Evolutionary conservation across 1,140 invertebrate genomes (phyloP), one percentile per base, ranked within the genome.

Genomic region (Brachionus asplanchnoidis): DNA sequence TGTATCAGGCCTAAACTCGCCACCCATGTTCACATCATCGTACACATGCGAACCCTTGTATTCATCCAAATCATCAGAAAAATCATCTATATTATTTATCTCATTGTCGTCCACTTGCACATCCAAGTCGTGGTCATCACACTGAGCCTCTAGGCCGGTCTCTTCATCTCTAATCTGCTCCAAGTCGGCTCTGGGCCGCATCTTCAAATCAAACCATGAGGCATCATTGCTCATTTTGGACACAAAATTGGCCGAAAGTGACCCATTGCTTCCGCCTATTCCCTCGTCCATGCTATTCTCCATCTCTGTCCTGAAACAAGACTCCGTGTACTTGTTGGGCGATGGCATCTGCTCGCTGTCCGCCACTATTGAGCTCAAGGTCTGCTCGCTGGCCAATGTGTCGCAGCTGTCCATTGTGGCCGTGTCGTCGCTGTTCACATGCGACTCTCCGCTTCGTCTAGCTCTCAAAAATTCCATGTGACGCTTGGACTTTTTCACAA

Each of bases 41-140:
- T 40, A 44, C n/a, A n/a, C 32, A 73, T 42, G 36, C 36, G 20
- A 11, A 17, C 17, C 20, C 68, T 60, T 60, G 28, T 80, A 36
- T 2, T 82, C 79, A 14, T 82, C 26, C 11, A 65, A 60, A 68
- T 82, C 60, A 68, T 68, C 65, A 12, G 32, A 44, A 44, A 65
- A 53, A 46, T 82, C 79, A 23, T 65, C 79, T 0, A 82, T 44
- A 40, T 60, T 68, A 8, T 82, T 82, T 82, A 82, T 82, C 26
- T 82, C 79, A 65, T 82, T 82, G 23, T 65, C 79, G 6, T 82
- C 79, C 11, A 82, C 42, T 9, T 82, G 28, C 7, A 82, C 79
- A 44, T 82, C 79, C 40, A 82, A 32, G 53, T 82, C 79, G 6
- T 40, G 50, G 3, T 42, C 20, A 40, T 68, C 65, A 26, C 60